phyloP scores from a whole-genome alignment of 2,113 vertebrate species.

The Hippocampus guttulatus region DNA sequence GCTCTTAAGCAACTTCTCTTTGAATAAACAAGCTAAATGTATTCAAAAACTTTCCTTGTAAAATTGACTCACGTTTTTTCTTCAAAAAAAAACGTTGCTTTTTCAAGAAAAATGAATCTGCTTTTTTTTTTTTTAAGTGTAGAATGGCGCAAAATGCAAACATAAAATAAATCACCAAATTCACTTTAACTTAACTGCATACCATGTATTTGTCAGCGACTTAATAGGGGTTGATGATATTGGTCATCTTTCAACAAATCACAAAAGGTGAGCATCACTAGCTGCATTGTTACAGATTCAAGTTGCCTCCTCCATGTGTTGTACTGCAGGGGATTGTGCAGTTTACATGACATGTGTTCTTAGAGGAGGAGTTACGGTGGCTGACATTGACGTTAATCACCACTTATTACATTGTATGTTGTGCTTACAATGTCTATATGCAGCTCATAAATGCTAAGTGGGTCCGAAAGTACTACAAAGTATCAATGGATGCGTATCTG shows the following conservation, averaged over 20 bases:
- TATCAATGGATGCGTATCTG: conserved; percentile 9
- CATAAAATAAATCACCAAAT: neutral
- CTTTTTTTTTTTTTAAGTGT: no score
- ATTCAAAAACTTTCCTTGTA: no score
- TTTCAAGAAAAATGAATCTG: no score
- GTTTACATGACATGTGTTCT: neutral
- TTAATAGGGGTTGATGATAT: neutral
- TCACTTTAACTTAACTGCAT: no score
- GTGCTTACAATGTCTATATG: conserved; percentile 6
- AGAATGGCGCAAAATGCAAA: neutral
- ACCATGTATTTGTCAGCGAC: neutral
- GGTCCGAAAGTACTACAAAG: conserved; percentile 3
- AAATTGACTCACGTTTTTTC: no score
- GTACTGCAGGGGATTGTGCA: neutral
- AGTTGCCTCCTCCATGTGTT: neutral
- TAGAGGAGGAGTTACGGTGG: neutral
- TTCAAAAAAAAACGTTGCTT: no score
- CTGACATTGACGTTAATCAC: conserved; percentile 5
- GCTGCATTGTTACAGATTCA: neutral
- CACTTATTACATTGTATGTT: neutral
- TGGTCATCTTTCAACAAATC: neutral
- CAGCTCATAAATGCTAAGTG: conserved; percentile 13
- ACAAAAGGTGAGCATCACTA: neutral
- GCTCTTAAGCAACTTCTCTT: no score
- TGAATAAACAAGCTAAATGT: no score